Base-by-base conservation (phyloP, 2,888 invertebrate genomes). In the Heliconius erato region DNA sequence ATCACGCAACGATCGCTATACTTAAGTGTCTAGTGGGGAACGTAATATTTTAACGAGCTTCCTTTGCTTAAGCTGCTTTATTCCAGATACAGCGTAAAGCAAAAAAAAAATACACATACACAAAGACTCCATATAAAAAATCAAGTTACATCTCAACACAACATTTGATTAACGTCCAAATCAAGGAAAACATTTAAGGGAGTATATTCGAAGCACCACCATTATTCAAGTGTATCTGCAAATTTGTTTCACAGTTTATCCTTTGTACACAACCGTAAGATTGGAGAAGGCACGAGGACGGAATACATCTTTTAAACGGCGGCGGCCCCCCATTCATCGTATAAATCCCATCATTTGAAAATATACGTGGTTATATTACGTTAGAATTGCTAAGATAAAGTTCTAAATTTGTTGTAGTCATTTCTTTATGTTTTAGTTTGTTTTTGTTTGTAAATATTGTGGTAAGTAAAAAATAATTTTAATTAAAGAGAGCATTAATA, bases 281-380 rank as follows among this genome's bases (percentile, higher is more conserved):
- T 71, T 69, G 49, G 72, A 78, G 76, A 72, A 81, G 32, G 77
- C 77, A 84, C 72, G 79, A 69, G 77, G 78, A 77, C 72, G 71
- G 71, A 77, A 81, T 76, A 72, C 71, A 32, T 78, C 82, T 80
- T 69, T 84, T 71, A 81, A 83, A 72, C 82, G 79, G 83, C 85
- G 80, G 83, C 80, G 82, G 79, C 74, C 85, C 40, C 74, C 59
- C 82, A 85, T 85, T 78, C 78, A 85, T 85, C 85, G 79, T 79
- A 83, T 74, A 86, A 86, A 85, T 86, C 86, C 86, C 67, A 82
- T 83, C 84, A 86, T 86, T 85, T 86, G 84, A 84, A 84, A 85
- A 83, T 86, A 82, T 83, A 83, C 84, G 80, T 79, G 85, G 81
- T 81, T 82, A 79, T 79, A 79, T 79, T 79, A 85, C 65, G 49